Base-by-base conservation (phyloP, 1,140 invertebrate genomes). In the Drosophila willistoni region DNA sequence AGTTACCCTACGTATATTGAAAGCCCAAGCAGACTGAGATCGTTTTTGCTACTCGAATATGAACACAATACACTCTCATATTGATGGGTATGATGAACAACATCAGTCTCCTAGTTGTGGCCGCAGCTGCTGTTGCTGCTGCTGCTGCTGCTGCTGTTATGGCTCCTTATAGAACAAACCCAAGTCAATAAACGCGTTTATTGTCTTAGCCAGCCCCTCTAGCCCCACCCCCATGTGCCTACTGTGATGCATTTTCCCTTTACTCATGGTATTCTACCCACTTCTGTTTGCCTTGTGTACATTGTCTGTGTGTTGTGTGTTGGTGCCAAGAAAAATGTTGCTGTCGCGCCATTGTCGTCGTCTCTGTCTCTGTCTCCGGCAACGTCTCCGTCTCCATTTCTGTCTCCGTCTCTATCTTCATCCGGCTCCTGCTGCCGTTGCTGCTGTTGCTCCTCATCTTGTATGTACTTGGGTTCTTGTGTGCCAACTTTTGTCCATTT, bases 251-350 rank as follows among this genome's bases (percentile, higher is more conserved):
- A 29, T 29, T 29, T 29, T 29, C 36, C 42, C 65, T 39, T 17
- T 44, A 36, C 34, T 66, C 47, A 3, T 55, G 6, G 7, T 4
- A 47, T 19, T 17, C 56, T 36, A 59, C 56, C 56, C 34, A 59
- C 56, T n/a, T 57, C 65, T 39, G 56, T 63, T 66, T 76, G 65
- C 68, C 71, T 82, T 86, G 82, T 87, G 79, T 87, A 89, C 83
- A 87, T 83, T 87, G 84, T 89, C 84, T 89, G 84, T 75, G 44
- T 47, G 36, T 39, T 39, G 36, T 51, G 44, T 64, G 84, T 80
- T 87, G 84, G 84, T 87, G 84, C 84, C 84, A 87, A 87, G 84
- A 87, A 87, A 89, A 87, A 87, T 87, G 84, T 87, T 87, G 83
- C 80, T 87, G 83, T 89, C 84, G 83, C 83, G 83, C 83, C 76